Evolutionary conservation across 2,888 invertebrate species (phyloP), one percentile per base, ranked within the genome.

Genomic region (Eubasilissa splendida): DNA sequence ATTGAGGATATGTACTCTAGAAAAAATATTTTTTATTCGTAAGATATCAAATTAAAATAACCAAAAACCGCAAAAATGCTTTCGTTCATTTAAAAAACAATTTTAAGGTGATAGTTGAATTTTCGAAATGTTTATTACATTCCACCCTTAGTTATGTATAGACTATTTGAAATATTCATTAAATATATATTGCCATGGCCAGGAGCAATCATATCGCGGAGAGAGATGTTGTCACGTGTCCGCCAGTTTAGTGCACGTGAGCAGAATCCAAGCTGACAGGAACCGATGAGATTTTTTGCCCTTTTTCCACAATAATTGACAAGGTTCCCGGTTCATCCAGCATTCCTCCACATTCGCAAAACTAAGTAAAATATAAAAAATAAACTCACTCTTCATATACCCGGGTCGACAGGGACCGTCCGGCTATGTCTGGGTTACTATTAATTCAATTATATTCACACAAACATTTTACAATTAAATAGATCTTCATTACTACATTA

Each of bases 141-240:
- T 63, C 10, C 31, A 10, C 63, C 3, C 12, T 33, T 7, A 33
- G 33, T 33, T 5, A 7, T 11, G 33, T 33, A 63, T 7, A 10
- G 63, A 14, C 42, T 42, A 68, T 68, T 68, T 50, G 22, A 54
- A 53, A 71, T 54, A 71, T 54, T 71, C 71, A 71, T 71, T 71
- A 71, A 71, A 71, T 22, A 53, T 63, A 76, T 66, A 66, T 76
- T 10, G 54, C 31, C 9, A 50, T 14, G 22, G 4, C 53, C 54
- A 31, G 54, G 71, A 71, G 42, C 68, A 68, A 68, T 68, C n/a
- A 42, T 42, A 42, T 42, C 4, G 71, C 10, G 4, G 71, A 31
- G 22, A 65, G 66, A 56, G 54, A 77, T 70, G 73, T 82, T 77
- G 77, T 82, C 82, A 82, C 82, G 82, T 66, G 82, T 79, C 79